Evolutionary conservation across 2,797 vertebrate species (phyloP).

Genomic region (Crocidura indochinensis): DNA sequence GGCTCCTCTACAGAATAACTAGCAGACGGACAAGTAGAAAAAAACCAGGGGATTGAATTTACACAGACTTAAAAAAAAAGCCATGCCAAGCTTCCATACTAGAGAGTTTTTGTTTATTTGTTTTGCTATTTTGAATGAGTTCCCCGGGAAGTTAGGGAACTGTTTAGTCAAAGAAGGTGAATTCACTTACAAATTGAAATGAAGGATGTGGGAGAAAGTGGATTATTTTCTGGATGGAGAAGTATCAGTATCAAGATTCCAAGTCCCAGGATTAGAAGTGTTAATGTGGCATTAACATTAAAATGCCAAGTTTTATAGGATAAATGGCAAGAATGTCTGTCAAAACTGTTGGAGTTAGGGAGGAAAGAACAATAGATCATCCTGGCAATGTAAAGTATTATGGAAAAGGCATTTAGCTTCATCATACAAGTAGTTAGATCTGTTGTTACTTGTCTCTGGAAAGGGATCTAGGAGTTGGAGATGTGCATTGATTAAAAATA

Average conservation of each 20-base stretch:
- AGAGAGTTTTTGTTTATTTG: background rate
- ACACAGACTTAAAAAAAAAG: constrained; percentile 39
- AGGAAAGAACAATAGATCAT: constrained; percentile 40
- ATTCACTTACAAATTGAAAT: constrained; percentile 35
- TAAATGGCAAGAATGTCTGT: constrained; percentile 53
- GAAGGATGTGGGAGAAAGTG: background rate
- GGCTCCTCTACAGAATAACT: constrained; percentile 53
- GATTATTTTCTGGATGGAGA: constrained; percentile 30
- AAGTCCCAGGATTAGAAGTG: background rate
- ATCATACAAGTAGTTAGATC: constrained; percentile 34
- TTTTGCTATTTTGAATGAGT: constrained; percentile 67
- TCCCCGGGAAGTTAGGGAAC: constrained; percentile 2
- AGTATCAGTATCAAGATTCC: background rate
- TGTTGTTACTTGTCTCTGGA: constrained; percentile 41
- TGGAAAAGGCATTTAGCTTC: background rate
- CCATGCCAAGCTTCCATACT: constrained; percentile 34
- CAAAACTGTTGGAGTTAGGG: constrained; percentile 8
- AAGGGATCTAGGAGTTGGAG: constrained; percentile 19
- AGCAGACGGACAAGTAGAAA: constrained; percentile 26
- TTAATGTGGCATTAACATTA: constrained; percentile 14
- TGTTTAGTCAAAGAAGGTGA: constrained; percentile 27
- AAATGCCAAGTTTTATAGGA: constrained; percentile 33
- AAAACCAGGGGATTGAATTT: constrained; percentile 32
- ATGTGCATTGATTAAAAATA: constrained; percentile 58
- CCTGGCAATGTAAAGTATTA: constrained; percentile 38